These are phyloP conservation scores for Craseonycteris thonglongyai DNA, from an alignment of 2,113 vertebrate species.

Conservation along the genomic window DNA sequence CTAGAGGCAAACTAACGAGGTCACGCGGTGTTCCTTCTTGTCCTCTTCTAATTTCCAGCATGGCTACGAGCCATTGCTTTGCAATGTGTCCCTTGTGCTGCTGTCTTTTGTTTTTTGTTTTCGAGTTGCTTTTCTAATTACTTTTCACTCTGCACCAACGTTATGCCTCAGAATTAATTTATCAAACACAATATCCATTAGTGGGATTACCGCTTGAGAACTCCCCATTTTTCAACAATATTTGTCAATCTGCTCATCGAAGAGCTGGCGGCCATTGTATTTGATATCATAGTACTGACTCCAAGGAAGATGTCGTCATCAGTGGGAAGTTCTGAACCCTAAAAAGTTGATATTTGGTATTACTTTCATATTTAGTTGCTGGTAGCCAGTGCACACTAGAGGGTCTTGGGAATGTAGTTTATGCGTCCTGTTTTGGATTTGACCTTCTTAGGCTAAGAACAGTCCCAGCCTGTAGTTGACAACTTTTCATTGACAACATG, in stretches of 20 bases:
- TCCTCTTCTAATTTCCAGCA: neutral
- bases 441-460: conserved; percentile 46
- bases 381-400: neutral
- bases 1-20: neutral
- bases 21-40: neutral
- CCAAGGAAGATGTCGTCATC: neutral
- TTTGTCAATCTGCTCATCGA: conserved; percentile 37
- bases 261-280: conserved; percentile 1
- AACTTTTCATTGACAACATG: neutral
- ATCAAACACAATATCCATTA: conserved; percentile 26
- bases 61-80: neutral
- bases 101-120: neutral
- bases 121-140: conserved; percentile 11
- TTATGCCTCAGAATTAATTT: conserved; percentile 27
- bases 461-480: neutral
- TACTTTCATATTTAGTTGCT: neutral
- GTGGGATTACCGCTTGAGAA: conserved; percentile 4
- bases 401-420: neutral
- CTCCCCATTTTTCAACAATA: neutral
- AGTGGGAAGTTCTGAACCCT: neutral
- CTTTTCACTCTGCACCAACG: conserved; percentile 6
- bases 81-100: neutral
- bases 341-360: neutral
- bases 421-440: conserved; percentile 15
- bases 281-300: conserved; percentile 4